phyloP scores from a whole-genome alignment of 2,113 vertebrate genomes.

The Elaphurus davidianus region DNA sequence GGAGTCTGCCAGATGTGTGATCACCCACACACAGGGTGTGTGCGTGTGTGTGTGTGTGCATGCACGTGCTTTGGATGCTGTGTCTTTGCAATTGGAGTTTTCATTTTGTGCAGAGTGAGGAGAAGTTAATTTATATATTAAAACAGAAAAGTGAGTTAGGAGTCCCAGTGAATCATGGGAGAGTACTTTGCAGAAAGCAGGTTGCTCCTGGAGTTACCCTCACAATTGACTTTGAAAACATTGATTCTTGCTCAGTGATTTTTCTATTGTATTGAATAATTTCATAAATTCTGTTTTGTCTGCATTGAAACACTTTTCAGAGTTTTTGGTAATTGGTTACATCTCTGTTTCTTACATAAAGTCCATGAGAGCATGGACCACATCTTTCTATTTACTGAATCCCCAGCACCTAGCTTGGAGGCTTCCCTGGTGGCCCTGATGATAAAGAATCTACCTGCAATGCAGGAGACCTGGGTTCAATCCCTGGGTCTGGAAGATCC shows the following conservation, averaged over 20 bases:
- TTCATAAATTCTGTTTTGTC: not conserved
- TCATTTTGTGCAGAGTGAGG: not conserved
- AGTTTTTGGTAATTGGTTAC: not conserved
- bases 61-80: not conserved
- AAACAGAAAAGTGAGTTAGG: not conserved
- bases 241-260: not conserved
- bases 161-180: not conserved
- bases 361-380: accelerated
- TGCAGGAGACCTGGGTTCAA: not conserved
- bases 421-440: not conserved
- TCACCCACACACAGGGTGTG: not conserved
- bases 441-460: not conserved
- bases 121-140: not conserved
- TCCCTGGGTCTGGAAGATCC: not conserved
- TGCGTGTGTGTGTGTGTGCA: not conserved
- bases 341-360: not conserved
- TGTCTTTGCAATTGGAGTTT: not conserved
- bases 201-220: not conserved
- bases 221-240: not conserved
- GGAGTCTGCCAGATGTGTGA: not conserved
- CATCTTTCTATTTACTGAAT: not conserved
- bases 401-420: not conserved
- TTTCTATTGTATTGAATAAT: not conserved
- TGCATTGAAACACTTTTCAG: not conserved
- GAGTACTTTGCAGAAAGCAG: not conserved